Conservation (phyloP, 2,888 invertebrate species). For the Drosophila meridiana region DNA sequence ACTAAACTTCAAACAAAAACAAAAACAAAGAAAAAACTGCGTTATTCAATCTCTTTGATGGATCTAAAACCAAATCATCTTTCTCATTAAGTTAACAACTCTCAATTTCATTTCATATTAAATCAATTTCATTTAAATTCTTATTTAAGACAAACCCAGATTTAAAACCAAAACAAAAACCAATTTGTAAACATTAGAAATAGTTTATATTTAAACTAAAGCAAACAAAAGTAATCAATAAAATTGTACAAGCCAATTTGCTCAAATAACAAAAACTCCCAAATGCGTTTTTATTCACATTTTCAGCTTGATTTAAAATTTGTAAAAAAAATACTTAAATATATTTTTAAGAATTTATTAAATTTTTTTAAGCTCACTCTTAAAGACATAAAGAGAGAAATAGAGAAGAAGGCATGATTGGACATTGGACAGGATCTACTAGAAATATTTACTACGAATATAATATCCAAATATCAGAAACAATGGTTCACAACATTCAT, state of each 20-base stretch:
- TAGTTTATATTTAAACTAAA: slow-evolving; percentile 44
- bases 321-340: background rate
- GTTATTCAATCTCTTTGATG: slow-evolving; percentile 80
- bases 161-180: slow-evolving; percentile 6
- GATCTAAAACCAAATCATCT: slow-evolving; percentile 57
- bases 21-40: slow-evolving; percentile 50
- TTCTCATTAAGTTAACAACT: slow-evolving; percentile 31
- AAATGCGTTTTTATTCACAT: slow-evolving; percentile 16
- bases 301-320: slow-evolving; percentile 11
- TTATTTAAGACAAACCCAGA: slow-evolving; percentile 24
- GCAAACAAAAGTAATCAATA: slow-evolving; percentile 71
- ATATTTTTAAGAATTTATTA: background rate
- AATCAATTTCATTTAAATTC: slow-evolving; percentile 25
- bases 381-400: no score
- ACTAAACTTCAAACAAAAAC: background rate
- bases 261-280: slow-evolving; percentile 73
- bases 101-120: slow-evolving; percentile 10
- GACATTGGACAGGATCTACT: background rate
- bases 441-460: no score
- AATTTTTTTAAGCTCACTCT: no score
- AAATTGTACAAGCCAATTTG: slow-evolving; percentile 84
- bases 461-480: no score
- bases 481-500: no score
- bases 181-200: slow-evolving; percentile 62
- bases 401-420: no score